Conservation (phyloP, 2,797 vertebrate species). For the Lates japonicus region DNA sequence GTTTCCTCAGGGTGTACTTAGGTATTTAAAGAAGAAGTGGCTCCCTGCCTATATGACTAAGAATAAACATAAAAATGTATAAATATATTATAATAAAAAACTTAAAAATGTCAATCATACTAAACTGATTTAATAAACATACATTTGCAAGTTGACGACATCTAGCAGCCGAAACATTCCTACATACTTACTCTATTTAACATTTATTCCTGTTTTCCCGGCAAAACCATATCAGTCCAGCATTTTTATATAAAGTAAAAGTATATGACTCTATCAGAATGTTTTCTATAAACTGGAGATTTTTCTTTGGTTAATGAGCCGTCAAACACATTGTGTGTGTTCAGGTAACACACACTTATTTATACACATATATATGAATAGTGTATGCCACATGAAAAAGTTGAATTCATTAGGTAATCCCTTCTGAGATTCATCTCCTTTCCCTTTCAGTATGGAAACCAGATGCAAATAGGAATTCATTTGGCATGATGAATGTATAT, state of each 20-base stretch:
- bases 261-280: not conserved
- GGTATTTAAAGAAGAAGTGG: not conserved
- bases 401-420: constrained; percentile 56
- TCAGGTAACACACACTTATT: constrained; percentile 20
- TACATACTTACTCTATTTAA: not conserved
- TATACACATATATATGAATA: not conserved
- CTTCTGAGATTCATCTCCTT: constrained; percentile 35
- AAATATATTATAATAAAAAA: too few relatives aligned
- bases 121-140: not conserved
- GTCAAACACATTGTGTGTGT: constrained; percentile 16
- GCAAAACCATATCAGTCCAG: not conserved
- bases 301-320: not conserved
- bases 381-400: constrained; percentile 11
- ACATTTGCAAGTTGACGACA: constrained; percentile 1
- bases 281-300: not conserved
- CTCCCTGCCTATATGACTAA: not conserved
- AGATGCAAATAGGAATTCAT: constrained; percentile 61
- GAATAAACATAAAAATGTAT: too few relatives aligned
- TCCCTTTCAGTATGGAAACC: constrained; percentile 57
- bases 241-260: not conserved
- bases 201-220: not conserved
- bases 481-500: constrained; percentile 49
- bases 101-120: constrained; percentile 3
- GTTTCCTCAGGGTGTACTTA: constrained; percentile 22
- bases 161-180: not conserved